Percentiles rank a stretch among this genome's conserved stretches.
These are phyloP conservation scores for Nomia melanderi DNA, from an alignment of 1,140 invertebrate genomes.

Conservation along the genomic window DNA sequence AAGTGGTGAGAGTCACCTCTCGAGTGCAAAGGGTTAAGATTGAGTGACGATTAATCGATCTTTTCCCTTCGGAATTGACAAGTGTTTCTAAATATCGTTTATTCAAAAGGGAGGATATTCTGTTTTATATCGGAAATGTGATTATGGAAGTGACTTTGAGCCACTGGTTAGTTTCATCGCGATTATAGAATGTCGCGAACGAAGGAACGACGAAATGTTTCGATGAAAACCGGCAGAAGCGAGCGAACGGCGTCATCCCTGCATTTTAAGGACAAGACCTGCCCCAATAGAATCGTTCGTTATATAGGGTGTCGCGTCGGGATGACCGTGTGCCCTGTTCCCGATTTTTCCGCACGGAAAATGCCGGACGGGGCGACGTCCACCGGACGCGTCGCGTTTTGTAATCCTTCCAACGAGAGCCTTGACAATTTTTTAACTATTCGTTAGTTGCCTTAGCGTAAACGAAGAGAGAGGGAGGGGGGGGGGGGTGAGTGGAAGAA, in stretches of 20 bases:
- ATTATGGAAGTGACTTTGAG: not conserved
- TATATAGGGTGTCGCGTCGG: slow-evolving; percentile 11
- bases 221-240: too few relatives aligned
- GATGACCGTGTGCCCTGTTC: not conserved
- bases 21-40: too few relatives aligned
- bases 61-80: too few relatives aligned
- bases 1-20: too few relatives aligned
- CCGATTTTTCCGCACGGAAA: not conserved
- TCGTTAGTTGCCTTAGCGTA: slow-evolving; percentile 59
- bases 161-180: not conserved
- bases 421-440: slow-evolving; percentile 62
- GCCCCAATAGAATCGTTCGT: slow-evolving; percentile 20
- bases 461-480: slow-evolving; percentile 25
- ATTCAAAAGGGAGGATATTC: too few relatives aligned
- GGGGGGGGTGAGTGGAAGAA: slow-evolving; percentile 1
- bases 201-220: too few relatives aligned
- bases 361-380: not conserved
- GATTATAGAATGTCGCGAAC: too few relatives aligned
- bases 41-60: too few relatives aligned
- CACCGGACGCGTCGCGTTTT: slow-evolving; percentile 37
- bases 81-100: too few relatives aligned
- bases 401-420: slow-evolving; percentile 62
- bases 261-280: slow-evolving; percentile 19
- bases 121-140: too few relatives aligned
- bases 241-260: not conserved